Conservation (phyloP, 2,888 invertebrate genomes). For the Acronicta leporina region DNA sequence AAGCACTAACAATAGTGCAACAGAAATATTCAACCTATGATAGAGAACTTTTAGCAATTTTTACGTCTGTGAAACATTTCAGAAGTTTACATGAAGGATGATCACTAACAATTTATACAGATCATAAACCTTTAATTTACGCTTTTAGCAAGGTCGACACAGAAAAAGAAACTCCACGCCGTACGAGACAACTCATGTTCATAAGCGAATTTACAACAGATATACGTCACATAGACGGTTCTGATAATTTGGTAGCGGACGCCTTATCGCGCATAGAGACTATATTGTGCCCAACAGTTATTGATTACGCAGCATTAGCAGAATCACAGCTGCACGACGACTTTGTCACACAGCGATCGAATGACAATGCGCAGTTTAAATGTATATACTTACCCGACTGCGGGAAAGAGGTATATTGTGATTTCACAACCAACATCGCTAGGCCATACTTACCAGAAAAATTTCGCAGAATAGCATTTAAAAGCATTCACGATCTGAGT, state of each 20-base stretch:
- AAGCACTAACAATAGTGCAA: slow-evolving; percentile 1
- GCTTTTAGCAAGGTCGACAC: background rate
- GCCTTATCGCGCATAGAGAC: slow-evolving; percentile 4
- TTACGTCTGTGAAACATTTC: slow-evolving; percentile 5
- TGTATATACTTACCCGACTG: background rate
- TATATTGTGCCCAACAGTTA: background rate
- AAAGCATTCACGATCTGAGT: background rate
- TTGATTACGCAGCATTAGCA: background rate
- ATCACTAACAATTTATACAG: background rate
- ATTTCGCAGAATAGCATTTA: background rate
- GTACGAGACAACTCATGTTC: background rate
- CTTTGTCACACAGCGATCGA: background rate
- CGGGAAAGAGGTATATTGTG: background rate
- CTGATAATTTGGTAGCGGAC: slow-evolving; percentile 7
- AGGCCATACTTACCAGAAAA: slow-evolving; percentile 4
- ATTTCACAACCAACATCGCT: background rate
- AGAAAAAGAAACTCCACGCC: background rate
- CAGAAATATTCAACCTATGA: slow-evolving; percentile 8
- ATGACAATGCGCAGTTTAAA: background rate
- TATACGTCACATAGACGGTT: background rate
- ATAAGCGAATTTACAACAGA: slow-evolving; percentile 7
- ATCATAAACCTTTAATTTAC: slow-evolving; percentile 8
- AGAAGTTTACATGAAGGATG: background rate
- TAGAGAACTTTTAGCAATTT: slow-evolving; percentile 4
- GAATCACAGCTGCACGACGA: background rate